These are phyloP conservation scores for Lasioglossum lativentre DNA, from an alignment of 2,888 invertebrate species.

Conservation along the genomic window DNA sequence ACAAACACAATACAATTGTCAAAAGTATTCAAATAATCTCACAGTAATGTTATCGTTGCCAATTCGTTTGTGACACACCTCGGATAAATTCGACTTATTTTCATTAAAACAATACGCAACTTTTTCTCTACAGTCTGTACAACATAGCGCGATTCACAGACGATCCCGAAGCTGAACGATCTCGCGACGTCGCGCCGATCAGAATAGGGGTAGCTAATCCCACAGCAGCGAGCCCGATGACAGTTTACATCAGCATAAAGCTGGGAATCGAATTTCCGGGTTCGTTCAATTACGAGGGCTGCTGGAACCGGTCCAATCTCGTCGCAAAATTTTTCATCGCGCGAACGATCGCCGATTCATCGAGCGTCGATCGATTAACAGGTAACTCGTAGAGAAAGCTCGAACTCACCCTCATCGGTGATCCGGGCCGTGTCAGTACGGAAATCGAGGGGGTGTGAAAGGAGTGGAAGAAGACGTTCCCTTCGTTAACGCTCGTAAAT, in stretches of 20 bases:
- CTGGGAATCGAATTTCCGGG: conserved; percentile 27
- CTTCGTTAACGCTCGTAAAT: conserved; percentile 64
- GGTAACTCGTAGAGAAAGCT: conserved; percentile 18
- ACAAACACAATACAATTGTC: no score
- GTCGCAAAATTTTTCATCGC: conserved; percentile 19
- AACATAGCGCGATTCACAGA: no score
- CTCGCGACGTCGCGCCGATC: neutral
- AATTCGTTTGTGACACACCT: no score
- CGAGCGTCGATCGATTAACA: conserved; percentile 25
- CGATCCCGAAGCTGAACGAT: neutral
- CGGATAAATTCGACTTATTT: no score
- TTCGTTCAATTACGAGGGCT: conserved; percentile 21
- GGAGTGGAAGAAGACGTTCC: conserved; percentile 37
- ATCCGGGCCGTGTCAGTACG: neutral
- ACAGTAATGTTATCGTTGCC: no score
- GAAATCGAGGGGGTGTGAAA: neutral
- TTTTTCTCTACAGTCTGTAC: no score
- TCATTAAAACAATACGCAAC: no score
- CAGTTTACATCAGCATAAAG: conserved; percentile 19
- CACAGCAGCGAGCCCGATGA: neutral
- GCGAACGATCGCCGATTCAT: conserved; percentile 7
- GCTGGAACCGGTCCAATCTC: conserved; percentile 31
- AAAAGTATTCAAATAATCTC: no score
- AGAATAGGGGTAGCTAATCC: neutral
- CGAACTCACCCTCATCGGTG: neutral